Conservation (phyloP, 2,113 vertebrate genomes). For the Chlorodrepanis virens region DNA sequence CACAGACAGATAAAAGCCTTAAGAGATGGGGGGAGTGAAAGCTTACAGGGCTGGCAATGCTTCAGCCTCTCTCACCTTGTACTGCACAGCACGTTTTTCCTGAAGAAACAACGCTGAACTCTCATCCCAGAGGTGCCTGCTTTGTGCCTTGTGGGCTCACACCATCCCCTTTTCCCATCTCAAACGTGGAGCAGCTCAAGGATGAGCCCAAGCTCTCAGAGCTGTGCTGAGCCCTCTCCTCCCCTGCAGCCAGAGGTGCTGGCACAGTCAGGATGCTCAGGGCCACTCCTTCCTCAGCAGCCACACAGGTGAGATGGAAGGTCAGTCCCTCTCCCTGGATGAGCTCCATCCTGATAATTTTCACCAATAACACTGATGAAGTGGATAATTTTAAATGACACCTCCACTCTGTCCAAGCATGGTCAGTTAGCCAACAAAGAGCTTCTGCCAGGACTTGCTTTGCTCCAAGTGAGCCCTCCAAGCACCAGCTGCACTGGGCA, state of each 20-base stretch:
- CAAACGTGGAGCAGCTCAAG: not conserved
- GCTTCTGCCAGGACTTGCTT: not conserved
- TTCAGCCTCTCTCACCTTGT: not conserved
- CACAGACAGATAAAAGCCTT: not conserved
- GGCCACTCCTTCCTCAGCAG: not conserved
- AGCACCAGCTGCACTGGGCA: not conserved
- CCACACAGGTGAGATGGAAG: fast-evolving
- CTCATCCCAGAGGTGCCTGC: not conserved
- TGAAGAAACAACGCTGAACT: not conserved
- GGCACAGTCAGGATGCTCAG: not conserved
- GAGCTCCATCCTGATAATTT: not conserved
- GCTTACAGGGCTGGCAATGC: not conserved
- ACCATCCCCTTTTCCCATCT: not conserved
- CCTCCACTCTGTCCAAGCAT: not conserved
- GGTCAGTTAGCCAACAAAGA: not conserved
- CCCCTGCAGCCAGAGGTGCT: fast-evolving
- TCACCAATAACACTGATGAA: not conserved
- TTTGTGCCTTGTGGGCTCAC: not conserved
- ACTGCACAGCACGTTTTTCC: fast-evolving
- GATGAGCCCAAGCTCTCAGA: not conserved
- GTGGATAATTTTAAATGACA: not conserved
- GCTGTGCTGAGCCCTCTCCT: not conserved
- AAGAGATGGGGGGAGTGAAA: not conserved
- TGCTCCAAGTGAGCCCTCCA: not conserved
- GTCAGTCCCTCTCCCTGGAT: not conserved